Base-by-base conservation (phyloP, 2,113 vertebrate genomes). In the Sigmodon hispidus region DNA sequence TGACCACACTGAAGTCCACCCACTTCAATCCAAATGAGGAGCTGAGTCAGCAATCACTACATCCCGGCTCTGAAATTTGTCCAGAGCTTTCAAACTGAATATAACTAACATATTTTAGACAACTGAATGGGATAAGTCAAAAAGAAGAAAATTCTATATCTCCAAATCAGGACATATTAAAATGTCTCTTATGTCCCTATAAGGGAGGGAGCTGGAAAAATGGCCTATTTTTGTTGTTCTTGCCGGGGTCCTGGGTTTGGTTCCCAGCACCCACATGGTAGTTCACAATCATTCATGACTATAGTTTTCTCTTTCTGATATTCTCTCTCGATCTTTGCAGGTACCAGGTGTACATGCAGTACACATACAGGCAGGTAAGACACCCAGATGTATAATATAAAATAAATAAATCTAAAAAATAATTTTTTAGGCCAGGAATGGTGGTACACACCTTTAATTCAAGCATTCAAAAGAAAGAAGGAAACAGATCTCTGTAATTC, bases 1-100 rank as follows among this genome's bases (percentile, higher is more conserved):
- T 90, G 59, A 96, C 89, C 87, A 81, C 72, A 65, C 67, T 59
- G 83, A 94, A 57, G n/a, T 80, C 80, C 72, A 94, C 70, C 73
- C 43, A 80, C 45, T 10, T 92, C 92, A 52, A n/a, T 57, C 75
- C 79, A 94, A 91, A 87, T 34, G 45, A 92, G 92, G 52, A 88
- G 61, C 40, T 22, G 76, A 97, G 59, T 95, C 75, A 76, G 96
- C 90, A 93, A 77, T 45, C 29, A 45, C 48, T 50, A 88, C n/a
- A 69, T 63, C 43, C 40, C 50, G 89, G 75, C 13, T 73, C 69
- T 91, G 43, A 89, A 83, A 94, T 80, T 52, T 6, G 50, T 45
- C 85, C 43, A 40, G 40, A n/a, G n/a, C 36, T 87, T 90, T 87
- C 55, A 70, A 84, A 87, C 2, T 90, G 63, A 95, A 1, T 61